phyloP scores from a whole-genome alignment of 2,113 vertebrate species.

The Phrynocephalus versicolor region DNA sequence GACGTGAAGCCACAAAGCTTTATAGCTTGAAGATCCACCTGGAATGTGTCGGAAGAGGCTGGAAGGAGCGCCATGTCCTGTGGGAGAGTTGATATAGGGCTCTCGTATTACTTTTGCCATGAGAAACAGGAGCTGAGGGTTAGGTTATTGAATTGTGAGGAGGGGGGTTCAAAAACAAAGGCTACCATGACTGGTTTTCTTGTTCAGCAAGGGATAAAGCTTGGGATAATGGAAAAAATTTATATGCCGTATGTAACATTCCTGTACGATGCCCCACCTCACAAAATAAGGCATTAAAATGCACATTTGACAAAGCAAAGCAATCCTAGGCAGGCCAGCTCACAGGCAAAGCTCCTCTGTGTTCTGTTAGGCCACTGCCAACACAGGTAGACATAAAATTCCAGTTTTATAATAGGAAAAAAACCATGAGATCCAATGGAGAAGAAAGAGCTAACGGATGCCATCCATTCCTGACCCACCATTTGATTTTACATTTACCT shows the following conservation, averaged over 20 bases:
- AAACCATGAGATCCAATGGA: not conserved
- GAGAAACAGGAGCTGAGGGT: constrained; percentile 56
- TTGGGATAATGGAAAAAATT: too few relatives aligned
- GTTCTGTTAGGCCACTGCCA: not conserved
- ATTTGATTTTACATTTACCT: constrained; percentile 10
- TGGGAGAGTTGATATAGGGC: constrained; percentile 48
- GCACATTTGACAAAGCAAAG: not conserved
- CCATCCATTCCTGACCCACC: constrained; percentile 7
- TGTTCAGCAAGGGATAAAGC: constrained; percentile 17
- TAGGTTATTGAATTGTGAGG: constrained; percentile 38
- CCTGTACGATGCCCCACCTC: too few relatives aligned
- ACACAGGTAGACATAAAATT: too few relatives aligned
- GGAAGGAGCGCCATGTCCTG: not conserved
- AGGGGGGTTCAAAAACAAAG: too few relatives aligned
- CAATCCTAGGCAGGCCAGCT: not conserved
- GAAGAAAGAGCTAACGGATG: constrained; percentile 21
- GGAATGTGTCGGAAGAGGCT: constrained; percentile 12
- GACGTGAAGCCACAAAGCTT: not conserved
- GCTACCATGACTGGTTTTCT: not conserved
- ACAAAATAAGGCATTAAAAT: too few relatives aligned
- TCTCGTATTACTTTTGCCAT: constrained; percentile 47
- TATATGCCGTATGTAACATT: too few relatives aligned
- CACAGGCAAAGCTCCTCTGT: not conserved
- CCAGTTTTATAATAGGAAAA: not conserved
- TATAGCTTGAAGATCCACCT: constrained; percentile 24